A percentile compares a stretch with the other conserved stretches of the same genome.
These are phyloP conservation scores for Anhinga anhinga DNA, from an alignment of 2,113 vertebrate genomes.

Conservation along the genomic window DNA sequence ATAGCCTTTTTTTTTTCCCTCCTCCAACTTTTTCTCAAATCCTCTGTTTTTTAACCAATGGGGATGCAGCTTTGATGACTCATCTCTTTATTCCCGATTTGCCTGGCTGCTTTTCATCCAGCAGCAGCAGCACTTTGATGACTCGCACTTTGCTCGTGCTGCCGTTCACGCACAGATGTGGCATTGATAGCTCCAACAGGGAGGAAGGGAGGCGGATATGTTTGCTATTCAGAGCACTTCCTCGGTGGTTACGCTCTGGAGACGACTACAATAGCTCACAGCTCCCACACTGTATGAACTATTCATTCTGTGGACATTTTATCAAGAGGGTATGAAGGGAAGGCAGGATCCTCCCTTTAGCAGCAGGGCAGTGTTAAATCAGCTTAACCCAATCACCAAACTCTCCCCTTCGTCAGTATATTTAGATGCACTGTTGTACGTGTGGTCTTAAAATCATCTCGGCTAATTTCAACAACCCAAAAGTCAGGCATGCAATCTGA, in stretches of 20 bases:
- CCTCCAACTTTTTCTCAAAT: not conserved
- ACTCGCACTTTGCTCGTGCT: not conserved
- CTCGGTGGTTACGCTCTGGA: not conserved
- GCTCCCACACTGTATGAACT: not conserved
- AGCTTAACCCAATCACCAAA: rapidly evolving
- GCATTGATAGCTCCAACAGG: not conserved
- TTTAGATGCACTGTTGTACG: not conserved
- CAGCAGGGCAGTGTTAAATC: not conserved
- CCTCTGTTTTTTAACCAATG: not conserved
- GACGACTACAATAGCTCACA: not conserved
- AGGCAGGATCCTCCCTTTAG: not conserved
- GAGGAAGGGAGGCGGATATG: constrained; percentile 8
- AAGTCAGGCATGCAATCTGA: not conserved
- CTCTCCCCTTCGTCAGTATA: not conserved
- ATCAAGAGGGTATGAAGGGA: not conserved
- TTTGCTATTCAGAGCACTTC: constrained; percentile 21
- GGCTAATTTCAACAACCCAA: not conserved
- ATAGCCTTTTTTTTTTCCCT: not conserved
- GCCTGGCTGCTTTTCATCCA: not conserved
- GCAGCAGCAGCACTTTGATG: not conserved
- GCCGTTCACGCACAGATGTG: not conserved
- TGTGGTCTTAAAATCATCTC: not conserved
- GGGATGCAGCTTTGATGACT: not conserved
- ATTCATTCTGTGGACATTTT: not conserved
- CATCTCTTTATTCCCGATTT: not conserved